Conservation (phyloP, 2,113 vertebrate species). For the Phylloscopus whistleri region DNA sequence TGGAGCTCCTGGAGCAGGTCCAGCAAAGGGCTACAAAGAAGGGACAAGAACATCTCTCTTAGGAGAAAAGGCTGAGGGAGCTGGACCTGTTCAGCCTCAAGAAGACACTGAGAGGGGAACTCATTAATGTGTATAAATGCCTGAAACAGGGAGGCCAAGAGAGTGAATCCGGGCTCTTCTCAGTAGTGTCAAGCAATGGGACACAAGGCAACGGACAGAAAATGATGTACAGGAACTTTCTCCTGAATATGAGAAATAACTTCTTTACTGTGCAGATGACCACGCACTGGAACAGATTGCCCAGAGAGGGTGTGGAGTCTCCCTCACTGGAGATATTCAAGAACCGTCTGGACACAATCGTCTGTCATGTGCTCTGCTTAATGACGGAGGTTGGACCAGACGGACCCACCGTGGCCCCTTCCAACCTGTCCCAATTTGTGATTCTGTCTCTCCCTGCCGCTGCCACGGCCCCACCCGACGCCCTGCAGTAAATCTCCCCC, state of each 20-base stretch:
- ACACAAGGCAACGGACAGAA: neutral
- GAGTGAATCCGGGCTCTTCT: neutral
- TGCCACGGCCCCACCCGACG: too few species aligned
- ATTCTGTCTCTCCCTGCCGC: neutral
- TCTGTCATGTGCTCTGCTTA: neutral
- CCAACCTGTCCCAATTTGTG: neutral
- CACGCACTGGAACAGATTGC: neutral
- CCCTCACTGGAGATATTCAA: neutral
- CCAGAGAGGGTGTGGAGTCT: too few species aligned
- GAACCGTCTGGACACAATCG: neutral
- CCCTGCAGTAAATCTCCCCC: fast-evolving
- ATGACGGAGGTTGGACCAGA: neutral
- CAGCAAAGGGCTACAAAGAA: neutral
- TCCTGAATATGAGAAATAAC: neutral
- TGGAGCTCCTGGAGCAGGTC: neutral
- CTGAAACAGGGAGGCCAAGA: neutral
- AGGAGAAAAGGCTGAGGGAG: neutral
- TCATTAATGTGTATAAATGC: neutral
- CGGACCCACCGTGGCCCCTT: neutral
- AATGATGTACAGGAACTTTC: neutral
- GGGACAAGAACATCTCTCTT: neutral
- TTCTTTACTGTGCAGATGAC: neutral
- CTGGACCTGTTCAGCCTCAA: neutral
- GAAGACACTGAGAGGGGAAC: neutral
- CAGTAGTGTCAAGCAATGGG: neutral